These are phyloP conservation scores for Callipepla californica DNA, from an alignment of 2,113 vertebrate genomes.

Conservation along the genomic window DNA sequence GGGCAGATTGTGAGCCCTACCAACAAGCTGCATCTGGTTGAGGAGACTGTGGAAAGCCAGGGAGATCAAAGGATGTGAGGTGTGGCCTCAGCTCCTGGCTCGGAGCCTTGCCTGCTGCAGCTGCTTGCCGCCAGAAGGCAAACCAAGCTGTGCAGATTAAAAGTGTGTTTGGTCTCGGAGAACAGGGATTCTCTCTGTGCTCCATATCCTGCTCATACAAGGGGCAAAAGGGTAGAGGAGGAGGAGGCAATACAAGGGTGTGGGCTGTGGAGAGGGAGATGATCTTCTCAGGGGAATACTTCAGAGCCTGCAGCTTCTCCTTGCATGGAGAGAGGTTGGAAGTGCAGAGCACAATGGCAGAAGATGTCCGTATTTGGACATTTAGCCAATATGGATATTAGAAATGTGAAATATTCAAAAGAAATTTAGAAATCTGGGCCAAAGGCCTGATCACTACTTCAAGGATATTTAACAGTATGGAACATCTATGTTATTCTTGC, in stretches of 20 bases:
- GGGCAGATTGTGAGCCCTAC: background rate
- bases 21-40: background rate
- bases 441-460: background rate
- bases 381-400: background rate
- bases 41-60: background rate
- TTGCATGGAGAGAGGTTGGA: rapidly evolving
- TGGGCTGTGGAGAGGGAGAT: rapidly evolving
- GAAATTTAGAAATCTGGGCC: background rate
- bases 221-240: background rate
- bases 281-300: rapidly evolving
- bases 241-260: rapidly evolving
- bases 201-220: rapidly evolving
- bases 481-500: background rate
- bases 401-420: background rate
- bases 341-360: rapidly evolving
- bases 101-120: background rate
- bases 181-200: background rate
- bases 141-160: background rate
- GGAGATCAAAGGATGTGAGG: background rate
- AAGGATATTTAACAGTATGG: background rate
- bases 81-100: background rate
- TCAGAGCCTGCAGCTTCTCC: background rate
- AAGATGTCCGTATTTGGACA: background rate
- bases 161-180: rapidly evolving
- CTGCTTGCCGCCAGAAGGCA: background rate